Base-by-base conservation (phyloP, 2,888 invertebrate species). In the Ennomos erosarius region DNA sequence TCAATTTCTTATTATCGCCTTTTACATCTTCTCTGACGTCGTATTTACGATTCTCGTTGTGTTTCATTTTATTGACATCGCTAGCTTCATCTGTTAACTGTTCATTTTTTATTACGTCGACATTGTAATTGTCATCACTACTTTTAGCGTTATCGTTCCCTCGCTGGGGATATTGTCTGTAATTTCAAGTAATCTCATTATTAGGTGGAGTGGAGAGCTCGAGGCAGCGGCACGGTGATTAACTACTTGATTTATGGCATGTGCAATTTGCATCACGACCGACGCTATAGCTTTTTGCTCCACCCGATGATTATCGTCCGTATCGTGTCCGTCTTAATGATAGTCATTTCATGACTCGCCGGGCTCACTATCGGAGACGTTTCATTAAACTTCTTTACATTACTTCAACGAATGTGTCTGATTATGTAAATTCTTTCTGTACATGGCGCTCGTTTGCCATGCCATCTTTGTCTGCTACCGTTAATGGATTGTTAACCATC, bases 271-370 rank as follows among this genome's bases (percentile, higher is more conserved):
- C 90, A 90, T 90, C 89, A 81, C 79, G 83, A 80, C 81, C 79
- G 83, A 85, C 85, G 85, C 82, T 79, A 85, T 87, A 82, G 87
- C 86, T 91, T 90, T 90, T 90, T 90, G 85, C 90, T 76, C 82
- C 70, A 85, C 78, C 79, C 84, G 87, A 88, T 90, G 85, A 90
- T 90, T 90, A 91, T 90, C 89, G 86, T 87, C 85, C 87, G 88
- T 89, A 90, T 90, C 90, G 91, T 88, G 90, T 90, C 87, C 87
- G 83, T 74, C 80, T 85, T 92, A 92, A 92, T 92, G 87, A 90
- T 89, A 86, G 90, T 91, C 84, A 90, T 90, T 90, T 88, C 87
- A 88, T 86, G 88, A 88, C 84, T 86, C 87, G 87, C 80, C 88
- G 84, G 78, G 83, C 88, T 86, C 74, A 85, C 86, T 84, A 82